Conservation (phyloP, 2,888 invertebrate species). For the Zeuzera pyrina region DNA sequence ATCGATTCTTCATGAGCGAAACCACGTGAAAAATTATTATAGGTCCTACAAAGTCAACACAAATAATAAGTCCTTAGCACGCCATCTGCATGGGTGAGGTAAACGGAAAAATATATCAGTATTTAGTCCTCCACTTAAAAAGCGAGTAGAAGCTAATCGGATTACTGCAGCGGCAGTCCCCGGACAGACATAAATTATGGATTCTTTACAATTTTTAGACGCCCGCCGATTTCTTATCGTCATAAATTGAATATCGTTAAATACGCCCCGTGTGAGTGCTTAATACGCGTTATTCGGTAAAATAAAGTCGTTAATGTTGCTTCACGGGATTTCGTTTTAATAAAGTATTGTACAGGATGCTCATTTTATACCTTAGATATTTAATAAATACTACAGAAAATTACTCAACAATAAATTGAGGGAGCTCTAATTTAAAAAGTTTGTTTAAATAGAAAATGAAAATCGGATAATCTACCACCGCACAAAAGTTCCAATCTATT, state of each 20-base stretch:
- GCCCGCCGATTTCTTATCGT: conserved; percentile 48
- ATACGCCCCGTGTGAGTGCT: conserved; percentile 38
- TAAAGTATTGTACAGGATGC: too few species aligned
- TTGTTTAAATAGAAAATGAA: too few species aligned
- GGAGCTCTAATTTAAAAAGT: too few species aligned
- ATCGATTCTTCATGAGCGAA: too few species aligned
- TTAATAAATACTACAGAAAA: too few species aligned
- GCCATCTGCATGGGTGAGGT: conserved; percentile 26
- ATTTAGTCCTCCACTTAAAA: conserved; percentile 67
- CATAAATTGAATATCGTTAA: conserved; percentile 71
- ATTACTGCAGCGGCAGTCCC: conserved; percentile 37
- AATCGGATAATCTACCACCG: too few species aligned
- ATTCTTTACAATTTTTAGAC: conserved; percentile 70
- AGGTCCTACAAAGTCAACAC: too few species aligned
- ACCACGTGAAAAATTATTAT: too few species aligned
- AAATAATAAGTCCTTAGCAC: conserved; percentile 26
- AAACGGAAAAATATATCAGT: conserved; percentile 64
- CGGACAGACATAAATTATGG: conserved; percentile 55
- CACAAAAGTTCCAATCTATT: too few species aligned
- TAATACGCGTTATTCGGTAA: conserved; percentile 54
- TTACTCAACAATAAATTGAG: too few species aligned
- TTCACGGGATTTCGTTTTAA: conserved; percentile 30
- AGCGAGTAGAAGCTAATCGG: conserved; percentile 64
- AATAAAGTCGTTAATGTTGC: conserved; percentile 55
- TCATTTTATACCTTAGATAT: too few species aligned